Evolutionary conservation across 1,140 invertebrate species (phyloP), one percentile per base, ranked within the genome.

Genomic region (Zaprionus lachaisei): DNA sequence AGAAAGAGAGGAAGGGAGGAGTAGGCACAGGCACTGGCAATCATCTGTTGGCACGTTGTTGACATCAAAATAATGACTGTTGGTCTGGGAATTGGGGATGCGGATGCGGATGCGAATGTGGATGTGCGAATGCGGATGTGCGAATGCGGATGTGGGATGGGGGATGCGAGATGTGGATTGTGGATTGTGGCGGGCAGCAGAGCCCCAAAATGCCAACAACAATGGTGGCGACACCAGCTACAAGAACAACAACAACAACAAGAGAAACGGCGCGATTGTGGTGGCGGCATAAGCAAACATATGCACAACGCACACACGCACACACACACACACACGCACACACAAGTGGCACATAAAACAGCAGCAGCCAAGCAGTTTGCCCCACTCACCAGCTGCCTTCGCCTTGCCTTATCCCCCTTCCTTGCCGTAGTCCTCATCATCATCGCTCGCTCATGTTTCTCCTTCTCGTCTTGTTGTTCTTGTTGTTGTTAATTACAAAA

Each of bases 11-110:
- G 49, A 1, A n/a, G 41, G 4, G 31, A 26, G 51, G 14, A 7
- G n/a, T 4, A 5, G 26, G 41, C 20, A 47, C 14, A 41, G 34
- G 70, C 57, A 38, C n/a, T 57, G 73, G 81, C 81, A 83, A 84
- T 83, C 81, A 83, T 83, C 77, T 62, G 72, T 64, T 87, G 77
- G 83, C 83, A 87, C 83, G 77, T 86, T 87, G 83, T 86, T 86
- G 83, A 87, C 83, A 87, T 87, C 83, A 86, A 86, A 83, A 86
- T 86, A 86, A 86, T 86, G 83, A 82, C 83, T 78, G 68, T 61
- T 34, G 22, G 67, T 49, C 20, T 60, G 73, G 61, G 73, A 55
- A 72, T 58, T 75, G 66, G 58, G 57, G n/a, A 31, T 51, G 11
- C 24, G 58, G 55, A 55, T 65, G 58, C 5, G 63, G 72, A 61